phyloP scores from a whole-genome alignment of 2,113 vertebrate genomes.

The Tamias sibiricus region DNA sequence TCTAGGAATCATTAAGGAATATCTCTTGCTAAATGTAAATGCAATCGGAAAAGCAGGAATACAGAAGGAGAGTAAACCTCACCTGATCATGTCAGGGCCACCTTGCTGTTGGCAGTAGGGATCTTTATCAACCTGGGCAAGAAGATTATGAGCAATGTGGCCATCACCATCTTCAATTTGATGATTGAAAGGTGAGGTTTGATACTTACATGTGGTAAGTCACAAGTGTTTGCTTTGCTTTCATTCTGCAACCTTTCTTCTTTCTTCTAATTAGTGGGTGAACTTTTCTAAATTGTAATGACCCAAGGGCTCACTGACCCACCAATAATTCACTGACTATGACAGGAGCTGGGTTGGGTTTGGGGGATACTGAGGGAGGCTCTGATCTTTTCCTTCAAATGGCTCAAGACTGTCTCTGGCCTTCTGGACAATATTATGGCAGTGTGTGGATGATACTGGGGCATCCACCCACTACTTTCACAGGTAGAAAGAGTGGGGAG shows the following conservation, averaged over 20 bases:
- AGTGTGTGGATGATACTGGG: background rate
- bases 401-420: background rate
- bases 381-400: background rate
- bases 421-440: background rate
- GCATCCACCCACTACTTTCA: background rate
- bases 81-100: background rate
- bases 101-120: background rate
- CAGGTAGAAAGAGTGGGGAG: background rate
- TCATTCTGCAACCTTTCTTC: background rate
- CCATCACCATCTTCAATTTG: background rate
- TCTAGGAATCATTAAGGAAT: background rate
- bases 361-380: background rate
- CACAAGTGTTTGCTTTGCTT: background rate
- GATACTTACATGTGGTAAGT: background rate
- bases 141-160: background rate
- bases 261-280: background rate
- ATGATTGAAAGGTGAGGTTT: background rate
- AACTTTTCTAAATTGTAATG: background rate
- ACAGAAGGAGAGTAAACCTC: background rate
- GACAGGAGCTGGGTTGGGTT: background rate
- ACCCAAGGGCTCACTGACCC: background rate
- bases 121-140: background rate
- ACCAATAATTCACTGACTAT: background rate
- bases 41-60: background rate
- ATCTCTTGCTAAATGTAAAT: constrained; percentile 21